Conservation (phyloP, 1,140 invertebrate genomes). For the Neotoxoptera formosana region DNA sequence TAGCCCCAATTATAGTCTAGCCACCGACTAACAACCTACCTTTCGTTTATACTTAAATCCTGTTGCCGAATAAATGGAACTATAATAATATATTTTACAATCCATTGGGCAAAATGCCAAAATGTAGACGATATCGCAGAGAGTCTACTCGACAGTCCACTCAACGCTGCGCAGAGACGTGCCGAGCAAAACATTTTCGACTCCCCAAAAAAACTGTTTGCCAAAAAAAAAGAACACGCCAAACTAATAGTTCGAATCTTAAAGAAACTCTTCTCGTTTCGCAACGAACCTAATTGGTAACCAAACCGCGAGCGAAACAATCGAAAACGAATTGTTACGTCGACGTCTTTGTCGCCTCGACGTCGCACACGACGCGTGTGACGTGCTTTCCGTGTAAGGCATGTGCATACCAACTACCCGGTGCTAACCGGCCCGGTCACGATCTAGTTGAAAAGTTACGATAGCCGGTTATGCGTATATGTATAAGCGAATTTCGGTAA, state of each 20-base stretch:
- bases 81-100: background rate
- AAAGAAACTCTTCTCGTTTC: background rate
- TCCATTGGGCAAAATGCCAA: background rate
- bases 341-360: background rate
- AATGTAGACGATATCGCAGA: background rate
- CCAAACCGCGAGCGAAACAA: background rate
- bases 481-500: background rate
- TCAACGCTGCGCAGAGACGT: background rate
- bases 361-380: background rate
- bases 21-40: rapidly evolving
- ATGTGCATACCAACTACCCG: background rate
- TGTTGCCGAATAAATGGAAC: background rate
- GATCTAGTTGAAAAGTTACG: background rate
- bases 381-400: background rate
- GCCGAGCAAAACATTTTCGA: background rate
- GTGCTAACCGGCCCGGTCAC: background rate
- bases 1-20: background rate
- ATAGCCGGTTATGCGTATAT: background rate
- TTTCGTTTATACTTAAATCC: background rate
- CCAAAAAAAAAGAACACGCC: background rate
- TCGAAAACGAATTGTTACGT: background rate
- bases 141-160: too few species aligned
- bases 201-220: background rate
- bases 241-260: background rate
- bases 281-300: background rate